Percentiles rank a stretch among this genome's conserved stretches.
phyloP scores from a whole-genome alignment of 2,797 vertebrate species.

The Onychomys leucogaster region DNA sequence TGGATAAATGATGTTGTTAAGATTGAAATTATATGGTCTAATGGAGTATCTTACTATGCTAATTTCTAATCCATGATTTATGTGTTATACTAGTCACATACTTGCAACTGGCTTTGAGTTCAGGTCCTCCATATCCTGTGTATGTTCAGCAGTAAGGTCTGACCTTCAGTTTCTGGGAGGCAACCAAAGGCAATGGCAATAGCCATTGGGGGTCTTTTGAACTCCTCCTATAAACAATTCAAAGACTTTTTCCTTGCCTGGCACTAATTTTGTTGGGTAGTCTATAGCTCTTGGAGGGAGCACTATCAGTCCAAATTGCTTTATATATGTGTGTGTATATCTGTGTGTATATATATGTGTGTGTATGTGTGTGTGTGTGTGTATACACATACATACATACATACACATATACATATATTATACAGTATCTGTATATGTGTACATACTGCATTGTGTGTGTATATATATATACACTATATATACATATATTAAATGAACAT shows the following conservation, averaged over 20 bases:
- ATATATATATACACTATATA: not conserved
- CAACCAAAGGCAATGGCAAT: not conserved
- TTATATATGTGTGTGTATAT: not conserved
- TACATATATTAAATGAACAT: not conserved
- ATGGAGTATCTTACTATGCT: not conserved
- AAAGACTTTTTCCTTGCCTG: not conserved
- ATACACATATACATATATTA: no score
- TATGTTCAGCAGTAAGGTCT: not conserved
- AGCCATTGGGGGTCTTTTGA: not conserved
- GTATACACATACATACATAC: not conserved
- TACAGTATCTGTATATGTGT: no score
- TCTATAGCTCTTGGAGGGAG: not conserved
- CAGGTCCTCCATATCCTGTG: not conserved
- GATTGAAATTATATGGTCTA: not conserved
- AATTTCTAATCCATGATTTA: not conserved
- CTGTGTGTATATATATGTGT: not conserved
- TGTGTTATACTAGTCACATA: not conserved
- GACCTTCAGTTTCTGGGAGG: not conserved
- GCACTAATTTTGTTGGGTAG: not conserved
- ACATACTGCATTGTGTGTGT: not conserved
- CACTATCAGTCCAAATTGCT: not conserved
- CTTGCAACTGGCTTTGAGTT: not conserved
- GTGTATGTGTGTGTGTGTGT: not conserved
- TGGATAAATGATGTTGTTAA: not conserved
- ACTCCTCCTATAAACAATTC: no score